Percentiles rank a stretch among this genome's conserved stretches.
Evolutionary conservation across 2,888 invertebrate species (phyloP).

Genomic region (Aethes cnicana): DNA sequence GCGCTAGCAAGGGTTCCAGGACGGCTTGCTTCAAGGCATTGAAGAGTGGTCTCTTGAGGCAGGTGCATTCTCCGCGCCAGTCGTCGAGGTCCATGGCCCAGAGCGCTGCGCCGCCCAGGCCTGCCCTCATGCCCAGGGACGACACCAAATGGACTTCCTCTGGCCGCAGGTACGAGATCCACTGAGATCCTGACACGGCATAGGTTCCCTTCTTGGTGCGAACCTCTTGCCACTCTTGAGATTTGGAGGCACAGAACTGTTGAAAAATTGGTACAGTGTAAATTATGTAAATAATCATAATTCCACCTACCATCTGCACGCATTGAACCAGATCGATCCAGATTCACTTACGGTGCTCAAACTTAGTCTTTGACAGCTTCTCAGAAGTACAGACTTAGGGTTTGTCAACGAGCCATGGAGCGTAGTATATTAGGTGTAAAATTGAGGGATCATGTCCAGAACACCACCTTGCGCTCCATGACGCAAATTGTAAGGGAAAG

Average conservation of each 20-base stretch:
- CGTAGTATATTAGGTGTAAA: no score
- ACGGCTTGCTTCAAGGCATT: constrained; percentile 80
- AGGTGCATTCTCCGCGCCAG: constrained; percentile 86
- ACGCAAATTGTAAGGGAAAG: no score
- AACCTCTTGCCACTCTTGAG: constrained; percentile 77
- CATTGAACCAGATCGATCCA: no score
- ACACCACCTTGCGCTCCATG: no score
- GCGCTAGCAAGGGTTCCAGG: constrained; percentile 56
- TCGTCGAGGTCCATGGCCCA: constrained; percentile 92
- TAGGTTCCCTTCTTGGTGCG: constrained; percentile 88
- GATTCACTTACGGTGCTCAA: no score
- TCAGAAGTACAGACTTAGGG: no score
- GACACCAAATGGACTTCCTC: constrained; percentile 84
- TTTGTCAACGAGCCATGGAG: no score
- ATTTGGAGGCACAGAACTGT: constrained; percentile 83
- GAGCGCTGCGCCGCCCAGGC: constrained; percentile 88
- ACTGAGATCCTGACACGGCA: constrained; percentile 87
- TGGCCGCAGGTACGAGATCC: constrained; percentile 90
- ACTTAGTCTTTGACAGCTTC: no score
- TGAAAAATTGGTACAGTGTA: background rate
- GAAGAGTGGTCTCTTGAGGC: constrained; percentile 86
- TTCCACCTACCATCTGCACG: no score
- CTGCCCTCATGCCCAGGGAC: constrained; percentile 79
- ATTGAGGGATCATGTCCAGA: no score
- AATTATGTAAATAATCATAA: no score